phyloP scores from a whole-genome alignment of 2,888 invertebrate species.

The Helicoverpa assulta region DNA sequence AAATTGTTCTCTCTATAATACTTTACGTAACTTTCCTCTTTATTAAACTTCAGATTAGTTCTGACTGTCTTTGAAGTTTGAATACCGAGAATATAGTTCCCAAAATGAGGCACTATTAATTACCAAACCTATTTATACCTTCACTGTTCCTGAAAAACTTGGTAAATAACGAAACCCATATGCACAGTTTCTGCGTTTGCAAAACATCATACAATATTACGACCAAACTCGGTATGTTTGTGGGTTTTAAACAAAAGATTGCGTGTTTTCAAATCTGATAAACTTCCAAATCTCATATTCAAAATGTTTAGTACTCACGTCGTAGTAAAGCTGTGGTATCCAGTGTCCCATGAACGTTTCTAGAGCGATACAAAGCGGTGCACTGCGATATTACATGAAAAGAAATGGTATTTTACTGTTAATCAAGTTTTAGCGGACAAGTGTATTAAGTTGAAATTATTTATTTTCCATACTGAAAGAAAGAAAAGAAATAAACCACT shows the following conservation, averaged over 20 bases:
- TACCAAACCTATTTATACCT: no score
- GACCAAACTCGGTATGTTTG: conserved; percentile 16
- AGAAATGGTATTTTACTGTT: neutral
- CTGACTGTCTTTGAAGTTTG: no score
- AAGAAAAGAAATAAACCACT: no score
- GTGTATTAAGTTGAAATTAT: no score
- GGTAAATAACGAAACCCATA: neutral
- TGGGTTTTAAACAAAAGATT: conserved; percentile 22
- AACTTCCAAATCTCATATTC: conserved; percentile 54
- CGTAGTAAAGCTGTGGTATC: conserved; percentile 39
- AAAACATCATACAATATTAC: conserved; percentile 30
- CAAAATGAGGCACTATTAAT: no score
- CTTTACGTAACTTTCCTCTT: no score
- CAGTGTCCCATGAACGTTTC: neutral
- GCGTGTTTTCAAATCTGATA: conserved; percentile 46
- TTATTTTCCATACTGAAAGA: no score
- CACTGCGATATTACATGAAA: neutral
- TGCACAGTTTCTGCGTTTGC: neutral
- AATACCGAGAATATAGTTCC: no score
- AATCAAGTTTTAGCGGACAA: no score
- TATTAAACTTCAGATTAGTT: no score
- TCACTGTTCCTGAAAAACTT: no score
- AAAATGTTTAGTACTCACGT: conserved; percentile 44
- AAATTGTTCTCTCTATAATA: no score
- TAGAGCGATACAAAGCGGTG: neutral